Base-by-base conservation (phyloP, 2,888 invertebrate genomes). In the Dicranocentrus wangi region DNA sequence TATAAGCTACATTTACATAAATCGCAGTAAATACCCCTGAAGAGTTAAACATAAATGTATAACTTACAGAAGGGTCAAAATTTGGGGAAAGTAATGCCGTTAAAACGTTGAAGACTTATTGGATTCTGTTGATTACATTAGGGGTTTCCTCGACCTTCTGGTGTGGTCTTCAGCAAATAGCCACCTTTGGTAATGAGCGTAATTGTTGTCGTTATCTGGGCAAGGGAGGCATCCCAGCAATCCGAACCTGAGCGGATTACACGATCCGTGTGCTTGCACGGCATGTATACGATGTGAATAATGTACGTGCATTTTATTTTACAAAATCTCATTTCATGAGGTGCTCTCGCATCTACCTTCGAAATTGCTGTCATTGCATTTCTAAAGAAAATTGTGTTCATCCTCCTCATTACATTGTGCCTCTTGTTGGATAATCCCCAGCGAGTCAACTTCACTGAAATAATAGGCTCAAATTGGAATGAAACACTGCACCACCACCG, bases 111-210 rank as follows among this genome's bases (percentile, higher is more conserved):
- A 61, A 28, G 39, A 28, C 61, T 61, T 28, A 61, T 61, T 27
- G 27, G 61, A 61, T 61, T 61, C 61, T 61, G 32, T 32, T 39
- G 63, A 63, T 63, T 63, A 27, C 19, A 21, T 55, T 55, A 15
- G 8, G 15, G 8, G 2, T 60, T 65, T 66, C 66, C 39, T 82
- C 13, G 32, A 78, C 32, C 70, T 71, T 43, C 63, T 71, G 65
- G 65, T 82, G 82, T 82, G 82, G 82, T 82, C 82, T 28, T 53
- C 53, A 23, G 32, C 61, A 78, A 78, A 78, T 61, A 72, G 51
- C 72, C 68, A 78, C 73, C 68, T 77, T 66, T 23, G n/a, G 77
- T 82, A 82, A 82, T 82, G 77, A 82, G 77, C 43, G 43, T 82
- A 82, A 82, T 78, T 82, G 77, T 82, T 78, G 68, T 77, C 65